phyloP scores from a whole-genome alignment of 2,888 invertebrate species.

The Pterostichus niger region DNA sequence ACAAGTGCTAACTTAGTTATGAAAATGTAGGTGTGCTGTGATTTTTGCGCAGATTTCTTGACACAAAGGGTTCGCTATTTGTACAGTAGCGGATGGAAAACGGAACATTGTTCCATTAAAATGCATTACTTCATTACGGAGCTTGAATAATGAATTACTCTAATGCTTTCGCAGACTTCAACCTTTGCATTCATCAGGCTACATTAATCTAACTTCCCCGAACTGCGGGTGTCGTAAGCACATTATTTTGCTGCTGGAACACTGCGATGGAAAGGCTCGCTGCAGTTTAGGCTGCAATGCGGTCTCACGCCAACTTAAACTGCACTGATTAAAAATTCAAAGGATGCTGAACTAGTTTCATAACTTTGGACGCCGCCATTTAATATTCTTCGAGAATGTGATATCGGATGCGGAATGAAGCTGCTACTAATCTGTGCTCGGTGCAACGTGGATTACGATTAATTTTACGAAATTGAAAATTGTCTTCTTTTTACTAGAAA shows the following conservation, averaged over 20 bases:
- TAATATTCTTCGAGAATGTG: slow-evolving; percentile 48
- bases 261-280: background rate
- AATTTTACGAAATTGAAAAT: no score
- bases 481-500: no score
- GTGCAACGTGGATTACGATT: no score
- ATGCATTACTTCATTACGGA: slow-evolving; percentile 50
- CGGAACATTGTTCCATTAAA: slow-evolving; percentile 51
- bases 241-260: background rate
- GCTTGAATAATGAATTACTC: slow-evolving; percentile 55
- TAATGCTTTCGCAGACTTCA: slow-evolving; percentile 32
- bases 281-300: slow-evolving; percentile 50
- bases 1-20: no score
- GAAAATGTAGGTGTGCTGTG: no score
- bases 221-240: slow-evolving; percentile 12
- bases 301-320: slow-evolving; percentile 32
- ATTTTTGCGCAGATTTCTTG: background rate
- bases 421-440: background rate
- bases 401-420: background rate
- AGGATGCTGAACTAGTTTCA: slow-evolving; percentile 50
- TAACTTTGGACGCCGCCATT: slow-evolving; percentile 28
- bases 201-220: slow-evolving; percentile 16
- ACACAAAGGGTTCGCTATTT: slow-evolving; percentile 9
- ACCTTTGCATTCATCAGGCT: slow-evolving; percentile 20
- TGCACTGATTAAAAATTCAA: slow-evolving; percentile 53
- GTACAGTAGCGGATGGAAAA: slow-evolving; percentile 24